Evolutionary conservation across 2,797 vertebrate species (phyloP).

Genomic region (Nyctalus aviator): DNA sequence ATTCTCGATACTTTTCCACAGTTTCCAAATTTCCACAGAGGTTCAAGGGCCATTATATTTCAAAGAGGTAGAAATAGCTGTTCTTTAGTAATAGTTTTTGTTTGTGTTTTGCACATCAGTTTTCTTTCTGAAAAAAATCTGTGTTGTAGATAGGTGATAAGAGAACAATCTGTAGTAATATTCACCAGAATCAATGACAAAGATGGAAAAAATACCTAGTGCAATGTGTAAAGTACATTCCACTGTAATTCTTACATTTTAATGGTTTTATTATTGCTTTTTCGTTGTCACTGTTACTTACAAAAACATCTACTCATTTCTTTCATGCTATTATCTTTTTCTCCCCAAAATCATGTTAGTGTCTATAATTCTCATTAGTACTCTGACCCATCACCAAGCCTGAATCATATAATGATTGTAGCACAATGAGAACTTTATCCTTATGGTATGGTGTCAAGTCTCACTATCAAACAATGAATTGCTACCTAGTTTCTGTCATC

Average conservation of each 20-base stretch:
- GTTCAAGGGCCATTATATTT: not conserved
- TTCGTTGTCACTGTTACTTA: not conserved
- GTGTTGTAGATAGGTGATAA: not conserved
- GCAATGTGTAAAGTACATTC: not conserved
- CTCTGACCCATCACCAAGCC: not conserved
- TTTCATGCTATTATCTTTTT: conserved; percentile 9
- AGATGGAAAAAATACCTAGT: not conserved
- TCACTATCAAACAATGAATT: not conserved
- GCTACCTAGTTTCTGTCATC: not conserved
- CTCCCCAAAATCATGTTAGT: not conserved
- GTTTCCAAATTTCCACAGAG: conserved; percentile 6
- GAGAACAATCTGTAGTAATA: not conserved
- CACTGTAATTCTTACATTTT: not conserved
- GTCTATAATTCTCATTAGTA: not conserved
- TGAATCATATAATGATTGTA: not conserved
- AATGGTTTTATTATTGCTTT: not conserved
- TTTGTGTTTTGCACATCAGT: not conserved
- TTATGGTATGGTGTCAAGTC: not conserved
- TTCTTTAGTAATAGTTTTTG: conserved; percentile 46
- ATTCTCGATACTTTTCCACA: conserved; percentile 25
- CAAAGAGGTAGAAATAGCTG: conserved; percentile 26
- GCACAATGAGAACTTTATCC: not conserved
- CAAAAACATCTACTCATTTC: not conserved
- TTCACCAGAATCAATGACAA: not conserved
- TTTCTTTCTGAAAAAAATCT: conserved; percentile 8